Conservation (phyloP, 2,113 vertebrate species). For the Epinephelus cyanopodus region DNA sequence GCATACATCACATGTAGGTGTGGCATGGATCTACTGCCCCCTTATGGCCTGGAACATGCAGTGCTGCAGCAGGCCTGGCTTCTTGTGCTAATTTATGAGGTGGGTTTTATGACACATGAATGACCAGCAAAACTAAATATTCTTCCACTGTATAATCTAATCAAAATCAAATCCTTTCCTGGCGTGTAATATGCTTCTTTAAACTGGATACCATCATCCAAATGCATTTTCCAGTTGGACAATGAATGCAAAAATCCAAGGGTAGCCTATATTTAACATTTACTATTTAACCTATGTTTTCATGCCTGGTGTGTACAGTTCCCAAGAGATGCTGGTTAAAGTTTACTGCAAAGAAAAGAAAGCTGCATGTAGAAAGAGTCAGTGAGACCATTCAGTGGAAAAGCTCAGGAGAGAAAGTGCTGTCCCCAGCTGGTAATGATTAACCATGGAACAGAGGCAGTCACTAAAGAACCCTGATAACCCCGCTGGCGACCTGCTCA, state of each 20-base stretch:
- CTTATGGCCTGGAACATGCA: slow-evolving; percentile 58
- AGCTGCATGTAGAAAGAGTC: not conserved
- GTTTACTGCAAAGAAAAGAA: not conserved
- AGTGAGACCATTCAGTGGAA: slow-evolving; percentile 15
- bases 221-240: not conserved
- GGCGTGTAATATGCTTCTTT: not conserved
- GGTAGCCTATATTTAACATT: not conserved
- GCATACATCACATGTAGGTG: slow-evolving; percentile 47
- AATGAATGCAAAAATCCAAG: not conserved
- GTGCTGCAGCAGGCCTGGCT: slow-evolving; percentile 2
- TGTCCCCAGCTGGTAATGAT: slow-evolving; percentile 65
- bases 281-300: not conserved
- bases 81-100: not conserved
- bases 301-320: not conserved
- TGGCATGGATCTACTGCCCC: slow-evolving; percentile 65
- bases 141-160: not conserved
- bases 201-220: not conserved
- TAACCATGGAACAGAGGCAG: slow-evolving; percentile 62
- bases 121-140: not conserved
- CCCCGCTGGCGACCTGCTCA: not conserved
- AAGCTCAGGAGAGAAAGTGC: slow-evolving; percentile 47
- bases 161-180: not conserved
- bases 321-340: not conserved
- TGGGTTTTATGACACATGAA: not conserved
- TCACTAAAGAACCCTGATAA: slow-evolving; percentile 50